Base-by-base conservation (phyloP, 2,888 invertebrate species). In the Oscheius onirici region DNA sequence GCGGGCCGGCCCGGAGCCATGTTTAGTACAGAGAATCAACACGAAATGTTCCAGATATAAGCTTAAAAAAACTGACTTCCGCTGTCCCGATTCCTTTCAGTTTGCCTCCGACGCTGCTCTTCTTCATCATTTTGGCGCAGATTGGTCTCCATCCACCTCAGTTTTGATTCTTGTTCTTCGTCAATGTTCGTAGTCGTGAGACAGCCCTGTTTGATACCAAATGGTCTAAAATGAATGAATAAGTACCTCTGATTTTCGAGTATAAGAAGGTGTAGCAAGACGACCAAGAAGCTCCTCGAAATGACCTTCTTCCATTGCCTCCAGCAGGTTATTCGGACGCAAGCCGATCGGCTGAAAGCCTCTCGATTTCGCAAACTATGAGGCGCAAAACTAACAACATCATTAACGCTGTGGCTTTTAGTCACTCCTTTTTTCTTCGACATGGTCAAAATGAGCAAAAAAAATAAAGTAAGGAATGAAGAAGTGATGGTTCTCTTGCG, bases 371-470 rank as follows among this genome's bases (percentile, higher is more conserved):
- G 13, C 34, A 51, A 46, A 46, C 15, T 22, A 46, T 51, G 10
- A 68, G 40, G 6, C 20, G 15, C 65, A n/a, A 43, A 20, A 63
- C 70, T 70, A 26, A 70, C 70, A 51, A 70, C 63, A 40, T 69
- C 69, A 43, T 61, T 70, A 51, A 70, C 63, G 43, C 70, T 70
- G 8, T n/a, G 24, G 41, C 63, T 63, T 52, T 70, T 70, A 61
- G 52, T 70, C 28, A 34, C 52, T 20, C 34, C 28, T 44, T 70
- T 58, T 41, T 58, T 58, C 58, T 58, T 58, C 24, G 58, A 22
- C 58, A 58, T 58, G 13, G 34, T 34, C 15, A 46, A 46, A 46
- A 46, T 20, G 20, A 46, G 20, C 20, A 17, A 46, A 46, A 43
- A 43, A 46, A 17, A 46, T 46, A 10, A 46, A 46, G 20, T 17